Percentiles rank a stretch among this genome's conserved stretches.
Evolutionary conservation across 2,888 invertebrate genomes (phyloP).

Genomic region (Drosophila hawaiiensis): DNA sequence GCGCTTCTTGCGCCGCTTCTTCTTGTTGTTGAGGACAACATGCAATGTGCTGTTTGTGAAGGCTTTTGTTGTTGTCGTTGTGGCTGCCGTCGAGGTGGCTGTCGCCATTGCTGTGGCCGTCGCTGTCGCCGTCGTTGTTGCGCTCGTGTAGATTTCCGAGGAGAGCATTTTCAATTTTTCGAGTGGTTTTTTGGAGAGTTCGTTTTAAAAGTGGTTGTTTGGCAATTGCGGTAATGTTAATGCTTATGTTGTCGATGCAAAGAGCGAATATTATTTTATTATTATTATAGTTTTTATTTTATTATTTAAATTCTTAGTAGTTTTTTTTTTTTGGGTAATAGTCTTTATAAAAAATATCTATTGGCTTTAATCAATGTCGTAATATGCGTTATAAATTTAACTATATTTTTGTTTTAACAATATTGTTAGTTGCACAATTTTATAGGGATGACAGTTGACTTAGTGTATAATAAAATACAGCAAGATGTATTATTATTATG

Average conservation of each 20-base stretch:
- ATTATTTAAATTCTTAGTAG: background rate
- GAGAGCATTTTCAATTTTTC: conserved; percentile 63
- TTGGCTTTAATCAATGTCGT: background rate
- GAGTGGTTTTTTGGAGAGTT: conserved; percentile 31
- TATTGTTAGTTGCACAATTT: conserved; percentile 4
- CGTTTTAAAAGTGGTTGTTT: conserved; percentile 25
- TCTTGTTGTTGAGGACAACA: conserved; percentile 55
- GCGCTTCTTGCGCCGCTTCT: conserved; percentile 69
- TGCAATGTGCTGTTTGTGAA: conserved; percentile 55
- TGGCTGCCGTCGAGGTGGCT: conserved; percentile 39
- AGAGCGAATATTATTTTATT: conserved; percentile 6
- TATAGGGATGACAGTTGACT: conserved; percentile 43
- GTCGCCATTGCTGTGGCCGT: conserved; percentile 45
- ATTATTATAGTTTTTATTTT: background rate
- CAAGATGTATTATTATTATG: conserved; percentile 1
- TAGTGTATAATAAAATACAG: background rate
- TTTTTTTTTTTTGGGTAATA: background rate
- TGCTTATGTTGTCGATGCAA: background rate
- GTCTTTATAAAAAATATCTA: background rate
- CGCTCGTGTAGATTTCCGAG: conserved; percentile 66
- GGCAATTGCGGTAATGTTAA: background rate
- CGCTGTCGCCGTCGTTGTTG: conserved; percentile 47
- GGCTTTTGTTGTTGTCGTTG: conserved; percentile 47
- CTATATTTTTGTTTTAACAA: background rate
- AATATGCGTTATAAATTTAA: conserved; percentile 1